Evolutionary conservation across 2,797 vertebrate genomes (phyloP).

Genomic region (Girardinus metallicus): DNA sequence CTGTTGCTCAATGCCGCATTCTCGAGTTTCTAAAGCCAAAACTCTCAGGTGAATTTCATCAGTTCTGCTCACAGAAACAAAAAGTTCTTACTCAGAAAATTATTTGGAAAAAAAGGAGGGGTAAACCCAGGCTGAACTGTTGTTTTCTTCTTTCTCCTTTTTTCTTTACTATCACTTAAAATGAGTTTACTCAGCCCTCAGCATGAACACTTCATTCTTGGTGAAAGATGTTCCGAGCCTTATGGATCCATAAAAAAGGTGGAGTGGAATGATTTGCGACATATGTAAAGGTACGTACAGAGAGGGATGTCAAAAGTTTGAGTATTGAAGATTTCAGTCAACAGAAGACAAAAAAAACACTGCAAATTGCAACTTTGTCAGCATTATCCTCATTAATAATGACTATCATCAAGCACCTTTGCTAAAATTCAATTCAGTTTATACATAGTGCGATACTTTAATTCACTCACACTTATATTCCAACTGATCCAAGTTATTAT

Average conservation of each 20-base stretch:
- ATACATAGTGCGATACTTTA: too few species aligned
- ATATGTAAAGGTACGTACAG: background rate
- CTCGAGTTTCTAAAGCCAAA: conserved; percentile 31
- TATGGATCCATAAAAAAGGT: background rate
- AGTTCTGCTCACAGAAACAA: conserved; percentile 58
- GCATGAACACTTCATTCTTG: background rate
- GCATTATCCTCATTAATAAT: too few species aligned
- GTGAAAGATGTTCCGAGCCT: background rate
- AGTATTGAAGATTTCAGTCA: background rate
- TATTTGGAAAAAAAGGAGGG: background rate
- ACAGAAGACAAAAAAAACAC: too few species aligned
- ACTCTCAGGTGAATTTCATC: conserved; percentile 57
- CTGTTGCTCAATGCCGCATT: too few species aligned
- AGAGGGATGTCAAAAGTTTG: background rate
- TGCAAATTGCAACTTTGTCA: too few species aligned
- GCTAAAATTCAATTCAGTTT: too few species aligned
- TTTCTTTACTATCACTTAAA: background rate
- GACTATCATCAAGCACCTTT: too few species aligned
- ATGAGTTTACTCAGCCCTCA: background rate
- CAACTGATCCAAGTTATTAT: too few species aligned
- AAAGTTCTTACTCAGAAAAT: conserved; percentile 54
- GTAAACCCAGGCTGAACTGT: background rate
- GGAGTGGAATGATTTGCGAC: background rate
- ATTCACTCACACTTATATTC: too few species aligned
- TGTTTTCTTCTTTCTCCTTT: too few species aligned